phyloP scores from a whole-genome alignment of 2,797 vertebrate genomes.

The Sternarchorhynchus goeldii region DNA sequence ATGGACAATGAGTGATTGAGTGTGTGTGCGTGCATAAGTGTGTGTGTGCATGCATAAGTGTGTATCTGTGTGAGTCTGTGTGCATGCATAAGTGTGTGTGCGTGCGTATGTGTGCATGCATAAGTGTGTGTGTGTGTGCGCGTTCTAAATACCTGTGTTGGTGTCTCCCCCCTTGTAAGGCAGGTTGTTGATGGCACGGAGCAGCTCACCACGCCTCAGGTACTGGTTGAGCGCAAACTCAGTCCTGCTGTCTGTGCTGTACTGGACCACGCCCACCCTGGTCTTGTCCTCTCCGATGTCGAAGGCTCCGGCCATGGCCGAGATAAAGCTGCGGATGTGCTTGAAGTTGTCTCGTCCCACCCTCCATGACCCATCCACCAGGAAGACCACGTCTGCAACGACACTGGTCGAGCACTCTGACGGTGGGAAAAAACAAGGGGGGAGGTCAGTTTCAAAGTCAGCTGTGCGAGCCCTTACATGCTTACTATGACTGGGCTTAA shows the following conservation, averaged over 20 bases:
- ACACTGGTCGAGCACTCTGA: slow-evolving; percentile 85
- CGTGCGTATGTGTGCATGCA: background rate
- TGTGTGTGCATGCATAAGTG: background rate
- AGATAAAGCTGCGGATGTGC: slow-evolving; percentile 84
- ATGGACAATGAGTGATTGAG: background rate
- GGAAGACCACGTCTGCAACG: slow-evolving; percentile 86
- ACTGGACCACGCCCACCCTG: slow-evolving; percentile 90
- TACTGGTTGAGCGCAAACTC: slow-evolving; percentile 88
- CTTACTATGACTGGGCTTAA: background rate
- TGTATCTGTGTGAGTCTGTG: background rate
- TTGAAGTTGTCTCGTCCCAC: slow-evolving; percentile 86
- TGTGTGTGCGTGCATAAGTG: background rate
- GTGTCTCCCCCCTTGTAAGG: slow-evolving; percentile 88
- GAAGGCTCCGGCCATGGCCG: slow-evolving; percentile 85
- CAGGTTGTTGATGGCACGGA: slow-evolving; percentile 84
- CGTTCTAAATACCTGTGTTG: slow-evolving; percentile 80
- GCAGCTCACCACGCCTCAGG: slow-evolving; percentile 77
- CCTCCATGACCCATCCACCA: slow-evolving; percentile 91
- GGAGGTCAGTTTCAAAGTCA: slow-evolving; percentile 18
- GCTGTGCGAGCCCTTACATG: background rate
- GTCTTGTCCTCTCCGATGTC: slow-evolving; percentile 88
- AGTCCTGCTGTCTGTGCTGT: slow-evolving; percentile 80
- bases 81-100: background rate
- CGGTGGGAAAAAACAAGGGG: slow-evolving; percentile 49
- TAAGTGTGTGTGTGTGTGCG: background rate